Evolutionary conservation across 2,888 invertebrate genomes (phyloP).

Genomic region (Crepidodera aurea): DNA sequence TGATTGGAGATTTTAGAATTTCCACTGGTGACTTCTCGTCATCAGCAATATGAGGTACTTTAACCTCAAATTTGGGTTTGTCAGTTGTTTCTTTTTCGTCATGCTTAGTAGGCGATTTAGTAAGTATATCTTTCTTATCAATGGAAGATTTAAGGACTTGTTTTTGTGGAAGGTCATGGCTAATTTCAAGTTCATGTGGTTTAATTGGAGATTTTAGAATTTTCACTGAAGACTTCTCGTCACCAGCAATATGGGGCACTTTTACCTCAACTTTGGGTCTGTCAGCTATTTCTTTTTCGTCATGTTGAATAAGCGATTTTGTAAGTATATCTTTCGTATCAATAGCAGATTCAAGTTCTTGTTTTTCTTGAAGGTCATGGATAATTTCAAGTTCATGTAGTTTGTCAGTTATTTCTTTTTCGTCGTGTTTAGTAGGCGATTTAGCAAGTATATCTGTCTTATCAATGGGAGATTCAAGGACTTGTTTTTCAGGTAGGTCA

Average conservation of each 20-base stretch:
- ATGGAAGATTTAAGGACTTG: not conserved
- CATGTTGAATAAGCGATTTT: too few relatives aligned
- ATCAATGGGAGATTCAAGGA: not conserved
- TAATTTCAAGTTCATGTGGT: not conserved
- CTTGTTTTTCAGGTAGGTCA: not conserved
- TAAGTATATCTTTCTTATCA: not conserved
- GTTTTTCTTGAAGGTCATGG: not conserved
- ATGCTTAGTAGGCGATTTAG: not conserved
- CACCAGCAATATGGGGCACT: not conserved
- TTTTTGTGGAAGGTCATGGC: not conserved
- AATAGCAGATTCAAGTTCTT: not conserved
- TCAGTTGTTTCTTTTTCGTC: not conserved
- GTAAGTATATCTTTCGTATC: too few relatives aligned
- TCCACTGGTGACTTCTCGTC: not conserved
- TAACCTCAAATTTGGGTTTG: not conserved
- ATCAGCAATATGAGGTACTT: not conserved
- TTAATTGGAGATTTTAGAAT: not conserved
- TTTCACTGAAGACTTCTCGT: not conserved
- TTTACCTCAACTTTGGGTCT: too few relatives aligned
- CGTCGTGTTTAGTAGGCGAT: too few relatives aligned
- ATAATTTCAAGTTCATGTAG: too few relatives aligned
- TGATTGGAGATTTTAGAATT: slow-evolving; percentile 8
- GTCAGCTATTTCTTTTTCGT: too few relatives aligned
- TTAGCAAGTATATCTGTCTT: too few relatives aligned
- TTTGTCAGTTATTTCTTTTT: too few relatives aligned